Evolutionary conservation across 2,797 vertebrate species (phyloP), one percentile per base, ranked within the genome.

Genomic region (Garrulus glandarius): DNA sequence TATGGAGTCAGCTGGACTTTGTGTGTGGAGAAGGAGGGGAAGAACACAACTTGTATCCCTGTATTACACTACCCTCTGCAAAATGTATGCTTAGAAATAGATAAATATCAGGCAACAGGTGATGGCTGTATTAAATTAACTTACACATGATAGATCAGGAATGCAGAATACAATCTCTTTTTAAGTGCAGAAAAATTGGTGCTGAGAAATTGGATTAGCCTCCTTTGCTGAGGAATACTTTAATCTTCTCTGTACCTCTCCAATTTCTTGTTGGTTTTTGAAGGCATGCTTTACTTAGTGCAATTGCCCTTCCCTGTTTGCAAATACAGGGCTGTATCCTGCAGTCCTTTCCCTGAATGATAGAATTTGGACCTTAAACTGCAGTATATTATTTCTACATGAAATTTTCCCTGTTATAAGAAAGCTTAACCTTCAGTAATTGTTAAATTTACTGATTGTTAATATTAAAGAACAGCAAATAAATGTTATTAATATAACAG

Each of bases 141-240:
- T 93, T 84, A 88, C 55, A 89, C 83, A 64, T 80, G 85, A 75
- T 60, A 37, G 92, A 70, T 49, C 60, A 89, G 55, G 90, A 95
- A 89, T 23, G 27, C 36, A 92, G 78, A 94, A 85, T 32, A 89
- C 80, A 81, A 81, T 89, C 53, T 91, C 60, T 36, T 82, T 76
- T n/a, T 78, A 83, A 91, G 43, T 46, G 53, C 49, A 93, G 59
- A 81, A 93, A 96, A 93, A 89, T 41, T 85, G 50, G 56, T 93
- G 67, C 70, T 3, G 61, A 95, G 92, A 89, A 95, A 93, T 87
- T 90, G 87, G 93, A 96, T 96, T 95, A 95, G 68, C 27, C 16
- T 71, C 49, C 39, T 84, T 92, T 92, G 37, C 63, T 34, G 64
- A 84, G 50, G 64, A 95, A 92, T 92, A 96, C 53, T 89, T 95